Evolutionary conservation across 2,888 invertebrate genomes (phyloP).

Genomic region (Drosophila rellima): DNA sequence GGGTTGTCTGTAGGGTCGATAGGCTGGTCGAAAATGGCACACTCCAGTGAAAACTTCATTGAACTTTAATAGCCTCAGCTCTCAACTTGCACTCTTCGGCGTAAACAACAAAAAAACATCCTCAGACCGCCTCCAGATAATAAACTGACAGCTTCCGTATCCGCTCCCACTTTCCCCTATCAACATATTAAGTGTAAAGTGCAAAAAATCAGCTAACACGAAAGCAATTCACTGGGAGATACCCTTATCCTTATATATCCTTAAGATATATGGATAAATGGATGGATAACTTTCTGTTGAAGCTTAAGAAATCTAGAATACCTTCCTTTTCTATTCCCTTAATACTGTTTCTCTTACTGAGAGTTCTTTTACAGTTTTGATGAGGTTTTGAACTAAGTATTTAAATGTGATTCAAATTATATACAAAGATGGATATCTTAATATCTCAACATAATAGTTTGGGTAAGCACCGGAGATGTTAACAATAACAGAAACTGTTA

Average conservation of each 20-base stretch:
- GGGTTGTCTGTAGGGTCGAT: slow-evolving; percentile 22
- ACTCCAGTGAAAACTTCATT: slow-evolving; percentile 66
- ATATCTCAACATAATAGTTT: neutral
- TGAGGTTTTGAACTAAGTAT: neutral
- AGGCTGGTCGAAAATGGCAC: slow-evolving; percentile 56
- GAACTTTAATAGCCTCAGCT: slow-evolving; percentile 68
- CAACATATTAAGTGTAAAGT: slow-evolving; percentile 17
- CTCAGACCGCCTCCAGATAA: slow-evolving; percentile 18
- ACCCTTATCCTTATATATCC: too few species aligned
- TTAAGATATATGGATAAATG: neutral
- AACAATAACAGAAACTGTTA: neutral
- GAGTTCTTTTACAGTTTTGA: neutral
- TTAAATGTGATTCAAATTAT: slow-evolving; percentile 1
- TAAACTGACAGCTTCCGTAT: slow-evolving; percentile 42
- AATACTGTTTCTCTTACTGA: neutral
- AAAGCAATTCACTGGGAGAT: neutral
- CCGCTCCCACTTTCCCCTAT: slow-evolving; percentile 4
- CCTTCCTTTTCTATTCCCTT: neutral
- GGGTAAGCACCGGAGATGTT: neutral
- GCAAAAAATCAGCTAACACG: neutral
- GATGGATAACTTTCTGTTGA: neutral
- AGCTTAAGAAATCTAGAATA: neutral
- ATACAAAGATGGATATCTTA: neutral
- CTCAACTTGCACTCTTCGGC: slow-evolving; percentile 36
- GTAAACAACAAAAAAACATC: slow-evolving; percentile 37